These are phyloP conservation scores for Dryobotodes eremita DNA, from an alignment of 2,888 invertebrate genomes.

Conservation along the genomic window DNA sequence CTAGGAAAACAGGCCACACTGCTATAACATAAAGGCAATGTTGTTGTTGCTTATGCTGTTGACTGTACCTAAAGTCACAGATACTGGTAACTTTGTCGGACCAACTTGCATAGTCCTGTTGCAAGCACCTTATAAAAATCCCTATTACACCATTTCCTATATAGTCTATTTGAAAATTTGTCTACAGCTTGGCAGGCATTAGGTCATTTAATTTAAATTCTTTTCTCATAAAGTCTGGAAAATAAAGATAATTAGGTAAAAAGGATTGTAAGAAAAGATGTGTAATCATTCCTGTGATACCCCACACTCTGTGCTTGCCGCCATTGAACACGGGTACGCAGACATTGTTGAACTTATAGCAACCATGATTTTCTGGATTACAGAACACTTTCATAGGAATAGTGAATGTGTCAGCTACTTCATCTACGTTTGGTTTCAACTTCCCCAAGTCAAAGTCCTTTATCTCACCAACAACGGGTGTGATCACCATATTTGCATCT, in stretches of 20 bases:
- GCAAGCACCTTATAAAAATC: not conserved
- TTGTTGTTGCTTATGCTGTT: not conserved
- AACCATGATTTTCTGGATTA: slow-evolving; percentile 90
- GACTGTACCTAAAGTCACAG: not conserved
- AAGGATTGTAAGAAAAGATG: slow-evolving; percentile 90
- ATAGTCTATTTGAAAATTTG: not conserved
- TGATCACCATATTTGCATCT: slow-evolving; percentile 90
- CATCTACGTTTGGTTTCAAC: slow-evolving; percentile 92
- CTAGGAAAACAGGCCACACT: not conserved
- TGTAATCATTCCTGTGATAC: slow-evolving; percentile 94
- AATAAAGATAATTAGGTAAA: slow-evolving; percentile 77
- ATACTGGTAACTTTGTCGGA: not conserved
- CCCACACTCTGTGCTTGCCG: slow-evolving; percentile 93
- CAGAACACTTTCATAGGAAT: slow-evolving; percentile 93
- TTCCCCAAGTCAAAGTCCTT: slow-evolving; percentile 87
- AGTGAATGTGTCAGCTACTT: slow-evolving; percentile 95
- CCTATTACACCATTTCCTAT: not conserved
- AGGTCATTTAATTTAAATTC: slow-evolving; percentile 77
- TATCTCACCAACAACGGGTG: slow-evolving; percentile 93
- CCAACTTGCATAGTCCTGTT: not conserved
- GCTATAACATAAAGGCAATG: no score
- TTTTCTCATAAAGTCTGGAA: slow-evolving; percentile 78
- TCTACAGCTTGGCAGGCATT: slow-evolving; percentile 64
- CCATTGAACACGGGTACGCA: slow-evolving; percentile 90
- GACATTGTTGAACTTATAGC: slow-evolving; percentile 91